These are phyloP conservation scores for Carapus acus DNA, from an alignment of 2,797 vertebrate genomes.

Conservation along the genomic window DNA sequence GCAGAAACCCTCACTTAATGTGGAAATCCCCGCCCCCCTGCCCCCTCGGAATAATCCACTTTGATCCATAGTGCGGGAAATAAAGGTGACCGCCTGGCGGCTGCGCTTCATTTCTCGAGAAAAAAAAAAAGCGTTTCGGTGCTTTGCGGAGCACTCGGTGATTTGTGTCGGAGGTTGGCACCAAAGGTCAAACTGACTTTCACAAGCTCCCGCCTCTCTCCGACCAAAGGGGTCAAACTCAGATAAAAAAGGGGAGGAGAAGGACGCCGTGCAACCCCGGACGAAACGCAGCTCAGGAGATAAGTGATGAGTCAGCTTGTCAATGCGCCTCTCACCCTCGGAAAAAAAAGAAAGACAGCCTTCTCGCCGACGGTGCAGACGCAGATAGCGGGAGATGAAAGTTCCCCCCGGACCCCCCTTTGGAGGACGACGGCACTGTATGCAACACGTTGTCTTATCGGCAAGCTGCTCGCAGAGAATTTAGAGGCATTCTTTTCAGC, in stretches of 20 bases:
- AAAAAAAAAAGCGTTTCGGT: constrained; percentile 28
- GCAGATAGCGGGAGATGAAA: constrained; percentile 41
- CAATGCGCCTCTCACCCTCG: constrained; percentile 33
- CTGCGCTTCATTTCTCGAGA: constrained; percentile 48
- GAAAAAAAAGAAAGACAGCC: too few relatives aligned
- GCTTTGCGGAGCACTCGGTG: constrained; percentile 40
- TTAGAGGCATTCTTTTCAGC: constrained; percentile 23
- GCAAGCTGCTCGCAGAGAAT: constrained; percentile 7
- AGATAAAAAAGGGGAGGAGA: constrained; percentile 53
- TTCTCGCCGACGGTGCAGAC: background rate
- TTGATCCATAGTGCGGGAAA: constrained; percentile 44
- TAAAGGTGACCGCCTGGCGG: constrained; percentile 41
- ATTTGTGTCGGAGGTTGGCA: constrained; percentile 58
- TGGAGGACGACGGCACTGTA: constrained; percentile 17
- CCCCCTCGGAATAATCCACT: constrained; percentile 7
- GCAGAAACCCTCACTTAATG: background rate
- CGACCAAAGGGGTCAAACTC: constrained; percentile 57
- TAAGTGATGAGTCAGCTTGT: constrained; percentile 55
- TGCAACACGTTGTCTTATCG: constrained; percentile 55
- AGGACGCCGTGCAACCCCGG: constrained; percentile 32
- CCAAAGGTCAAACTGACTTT: constrained; percentile 62
- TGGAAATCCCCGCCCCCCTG: background rate
- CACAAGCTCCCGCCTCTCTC: constrained; percentile 26
- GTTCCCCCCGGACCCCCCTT: background rate
- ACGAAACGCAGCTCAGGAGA: constrained; percentile 51